These are phyloP conservation scores for Onychomys arenicola DNA, from an alignment of 2,797 vertebrate species.

Conservation along the genomic window DNA sequence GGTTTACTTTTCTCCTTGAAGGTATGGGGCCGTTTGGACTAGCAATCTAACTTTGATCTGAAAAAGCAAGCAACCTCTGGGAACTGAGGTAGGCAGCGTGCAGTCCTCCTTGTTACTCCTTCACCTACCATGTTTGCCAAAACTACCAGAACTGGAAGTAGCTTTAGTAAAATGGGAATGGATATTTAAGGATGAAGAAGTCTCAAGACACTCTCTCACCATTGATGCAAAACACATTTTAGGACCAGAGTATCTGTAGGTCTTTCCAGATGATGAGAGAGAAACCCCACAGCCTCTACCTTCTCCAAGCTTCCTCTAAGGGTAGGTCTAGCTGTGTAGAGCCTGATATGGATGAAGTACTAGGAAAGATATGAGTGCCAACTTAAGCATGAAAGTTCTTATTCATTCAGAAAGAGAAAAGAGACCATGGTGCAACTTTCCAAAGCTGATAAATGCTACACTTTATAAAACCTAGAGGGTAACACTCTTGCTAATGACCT, in stretches of 20 bases:
- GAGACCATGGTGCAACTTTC: not conserved
- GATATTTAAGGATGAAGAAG: constrained; percentile 25
- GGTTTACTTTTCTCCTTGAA: not conserved
- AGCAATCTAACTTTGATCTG: not conserved
- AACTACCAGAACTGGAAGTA: constrained; percentile 9
- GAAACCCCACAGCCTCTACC: not conserved
- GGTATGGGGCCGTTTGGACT: not conserved
- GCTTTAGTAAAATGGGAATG: not conserved
- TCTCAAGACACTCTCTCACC: not conserved
- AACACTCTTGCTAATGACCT: not conserved
- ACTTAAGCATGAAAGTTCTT: not conserved
- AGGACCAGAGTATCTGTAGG: not conserved
- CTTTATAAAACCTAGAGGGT: not conserved
- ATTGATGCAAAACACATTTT: not conserved
- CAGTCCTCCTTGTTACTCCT: not conserved
- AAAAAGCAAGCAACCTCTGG: not conserved
- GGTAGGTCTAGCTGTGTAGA: not conserved
- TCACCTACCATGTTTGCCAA: not conserved
- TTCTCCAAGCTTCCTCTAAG: not conserved
- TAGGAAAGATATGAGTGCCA: not conserved
- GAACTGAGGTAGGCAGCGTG: not conserved
- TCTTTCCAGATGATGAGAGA: not conserved
- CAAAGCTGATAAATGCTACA: constrained; percentile 9
- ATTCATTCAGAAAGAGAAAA: constrained; percentile 22
- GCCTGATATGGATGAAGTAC: not conserved